Evolutionary conservation across 1,140 invertebrate genomes (phyloP).

Genomic region (Platyura marginata): DNA sequence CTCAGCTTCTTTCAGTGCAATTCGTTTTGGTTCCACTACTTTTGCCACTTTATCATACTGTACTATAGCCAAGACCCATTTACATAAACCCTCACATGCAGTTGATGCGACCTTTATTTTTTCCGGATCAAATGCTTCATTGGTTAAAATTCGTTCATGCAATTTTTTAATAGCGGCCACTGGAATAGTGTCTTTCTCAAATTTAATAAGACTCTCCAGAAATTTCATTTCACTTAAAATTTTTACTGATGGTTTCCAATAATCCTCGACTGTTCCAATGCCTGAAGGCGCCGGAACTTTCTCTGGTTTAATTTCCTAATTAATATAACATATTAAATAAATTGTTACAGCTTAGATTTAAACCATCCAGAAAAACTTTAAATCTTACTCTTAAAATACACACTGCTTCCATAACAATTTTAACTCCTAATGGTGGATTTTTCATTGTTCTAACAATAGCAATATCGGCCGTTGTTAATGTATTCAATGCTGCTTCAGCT

Average conservation of each 20-base stretch:
- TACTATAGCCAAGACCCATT: conserved; percentile 82
- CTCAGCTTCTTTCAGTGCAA: conserved; percentile 58
- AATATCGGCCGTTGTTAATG: conserved; percentile 80
- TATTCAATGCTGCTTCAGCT: conserved; percentile 80
- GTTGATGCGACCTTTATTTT: conserved; percentile 65
- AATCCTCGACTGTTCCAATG: conserved; percentile 65
- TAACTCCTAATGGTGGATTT: conserved; percentile 84
- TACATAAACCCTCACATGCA: conserved; percentile 66
- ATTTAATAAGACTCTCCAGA: conserved; percentile 62
- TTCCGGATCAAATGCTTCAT: conserved; percentile 81
- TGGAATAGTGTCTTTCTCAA: conserved; percentile 85
- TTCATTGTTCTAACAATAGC: conserved; percentile 95
- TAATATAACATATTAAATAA: no score
- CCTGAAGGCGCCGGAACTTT: conserved; percentile 35
- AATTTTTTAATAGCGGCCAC: conserved; percentile 66
- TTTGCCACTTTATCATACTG: conserved; percentile 87
- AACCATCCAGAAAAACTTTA: no score
- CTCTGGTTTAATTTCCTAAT: conserved; percentile 36
- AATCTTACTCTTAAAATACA: conserved; percentile 89
- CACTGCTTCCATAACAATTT: conserved; percentile 89
- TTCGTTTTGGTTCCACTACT: conserved; percentile 70
- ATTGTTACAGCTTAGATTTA: no score
- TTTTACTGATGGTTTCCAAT: conserved; percentile 83
- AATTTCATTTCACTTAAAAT: conserved; percentile 84
- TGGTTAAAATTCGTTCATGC: conserved; percentile 57